phyloP scores from a whole-genome alignment of 2,797 vertebrate species.

The Schizopygopsis pylzovi region DNA sequence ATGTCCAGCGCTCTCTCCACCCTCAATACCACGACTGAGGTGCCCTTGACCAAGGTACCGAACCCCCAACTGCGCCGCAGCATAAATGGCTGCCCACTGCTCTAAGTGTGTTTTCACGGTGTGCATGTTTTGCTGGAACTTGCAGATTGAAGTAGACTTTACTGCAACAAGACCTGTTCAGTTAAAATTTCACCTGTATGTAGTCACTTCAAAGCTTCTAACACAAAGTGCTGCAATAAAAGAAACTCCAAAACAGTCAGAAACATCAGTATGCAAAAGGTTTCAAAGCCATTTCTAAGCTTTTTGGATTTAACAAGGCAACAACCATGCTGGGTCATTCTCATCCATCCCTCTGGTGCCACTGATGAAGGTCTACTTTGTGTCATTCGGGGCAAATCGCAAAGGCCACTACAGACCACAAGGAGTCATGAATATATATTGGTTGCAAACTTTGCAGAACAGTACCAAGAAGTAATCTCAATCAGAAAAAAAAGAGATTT shows the following conservation, averaged over 20 bases:
- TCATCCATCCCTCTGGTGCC: neutral
- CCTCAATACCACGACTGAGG: too few species aligned
- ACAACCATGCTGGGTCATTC: neutral
- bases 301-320: constrained; percentile 16
- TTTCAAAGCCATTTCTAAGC: constrained; percentile 4
- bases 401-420: neutral
- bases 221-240: neutral
- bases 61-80: too few species aligned
- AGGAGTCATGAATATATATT: constrained; percentile 22
- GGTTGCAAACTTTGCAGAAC: neutral
- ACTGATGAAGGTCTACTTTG: constrained; percentile 22
- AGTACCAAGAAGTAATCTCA: neutral
- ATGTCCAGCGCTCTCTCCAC: too few species aligned
- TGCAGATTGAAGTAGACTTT: neutral
- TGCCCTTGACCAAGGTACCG: too few species aligned
- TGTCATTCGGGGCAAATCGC: neutral
- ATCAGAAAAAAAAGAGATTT: neutral
- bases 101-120: too few species aligned
- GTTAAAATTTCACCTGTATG: neutral
- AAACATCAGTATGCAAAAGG: neutral
- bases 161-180: neutral
- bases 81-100: too few species aligned
- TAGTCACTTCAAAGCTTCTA: neutral
- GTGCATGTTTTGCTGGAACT: neutral
- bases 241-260: neutral